Evolutionary conservation across 2,113 vertebrate genomes (phyloP).

Genomic region (Chiloscyllium plagiosum): DNA sequence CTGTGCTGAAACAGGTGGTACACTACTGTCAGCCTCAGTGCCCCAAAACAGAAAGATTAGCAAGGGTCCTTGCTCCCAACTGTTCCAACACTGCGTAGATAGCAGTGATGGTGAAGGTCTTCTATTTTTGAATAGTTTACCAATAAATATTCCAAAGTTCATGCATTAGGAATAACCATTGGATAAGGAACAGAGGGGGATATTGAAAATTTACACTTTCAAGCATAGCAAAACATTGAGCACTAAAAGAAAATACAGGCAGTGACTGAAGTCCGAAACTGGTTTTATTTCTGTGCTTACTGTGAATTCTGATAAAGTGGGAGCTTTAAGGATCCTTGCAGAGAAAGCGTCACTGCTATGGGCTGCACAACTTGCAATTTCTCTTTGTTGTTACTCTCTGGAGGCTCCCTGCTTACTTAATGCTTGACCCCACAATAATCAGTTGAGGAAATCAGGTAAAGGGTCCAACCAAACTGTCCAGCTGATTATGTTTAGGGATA

Average conservation of each 20-base stretch:
- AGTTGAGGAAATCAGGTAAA: not conserved
- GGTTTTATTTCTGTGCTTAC: not conserved
- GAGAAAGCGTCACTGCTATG: not conserved
- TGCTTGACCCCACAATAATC: not conserved
- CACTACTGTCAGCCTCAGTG: not conserved
- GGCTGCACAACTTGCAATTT: not conserved
- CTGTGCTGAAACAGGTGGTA: not conserved
- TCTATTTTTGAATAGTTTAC: not conserved
- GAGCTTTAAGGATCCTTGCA: not conserved
- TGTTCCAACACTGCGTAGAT: not conserved
- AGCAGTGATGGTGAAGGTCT: not conserved
- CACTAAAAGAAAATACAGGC: not conserved
- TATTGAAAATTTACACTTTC: not conserved
- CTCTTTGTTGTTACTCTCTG: not conserved
- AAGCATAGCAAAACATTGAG: not conserved
- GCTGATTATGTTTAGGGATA: not conserved
- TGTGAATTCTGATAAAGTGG: not conserved
- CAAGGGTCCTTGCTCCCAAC: not conserved
- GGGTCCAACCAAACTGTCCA: not conserved
- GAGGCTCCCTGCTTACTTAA: not conserved
- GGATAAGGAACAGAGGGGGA: not conserved
- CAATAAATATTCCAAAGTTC: not conserved
- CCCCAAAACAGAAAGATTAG: not conserved
- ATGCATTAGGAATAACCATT: not conserved
- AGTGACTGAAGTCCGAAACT: not conserved